A percentile compares a stretch with the other conserved stretches of the same genome.
phyloP scores from a whole-genome alignment of 2,113 vertebrate species.

The Odocoileus virginianus region DNA sequence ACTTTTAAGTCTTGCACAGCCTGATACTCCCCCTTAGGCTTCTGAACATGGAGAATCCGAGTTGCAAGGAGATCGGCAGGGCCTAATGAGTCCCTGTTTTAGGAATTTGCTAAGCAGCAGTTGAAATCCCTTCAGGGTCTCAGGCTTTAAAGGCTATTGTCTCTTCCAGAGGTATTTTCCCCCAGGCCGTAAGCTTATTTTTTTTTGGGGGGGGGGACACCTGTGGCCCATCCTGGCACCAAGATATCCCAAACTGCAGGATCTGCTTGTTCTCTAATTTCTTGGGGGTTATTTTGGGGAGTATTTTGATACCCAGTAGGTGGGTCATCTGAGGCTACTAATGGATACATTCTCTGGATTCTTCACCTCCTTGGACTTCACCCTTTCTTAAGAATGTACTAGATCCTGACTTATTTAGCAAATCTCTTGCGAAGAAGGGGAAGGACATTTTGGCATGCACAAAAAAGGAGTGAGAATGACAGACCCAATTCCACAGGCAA shows the following conservation, averaged over 20 bases:
- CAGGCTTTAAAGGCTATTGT: background rate
- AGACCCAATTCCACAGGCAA: background rate
- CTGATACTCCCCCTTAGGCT: background rate
- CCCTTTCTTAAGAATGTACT: background rate
- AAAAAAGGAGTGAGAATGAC: background rate
- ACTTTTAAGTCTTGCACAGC: background rate
- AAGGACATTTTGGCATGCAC: background rate
- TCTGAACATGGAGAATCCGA: background rate
- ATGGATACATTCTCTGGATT: background rate
- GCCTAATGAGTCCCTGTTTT: background rate
- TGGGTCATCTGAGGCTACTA: background rate
- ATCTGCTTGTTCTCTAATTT: background rate
- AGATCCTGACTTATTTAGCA: background rate
- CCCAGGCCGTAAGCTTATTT: background rate
- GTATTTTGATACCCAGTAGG: background rate
- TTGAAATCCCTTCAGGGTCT: background rate
- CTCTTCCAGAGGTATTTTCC: background rate
- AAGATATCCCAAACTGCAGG: background rate
- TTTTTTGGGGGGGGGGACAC: accelerated
- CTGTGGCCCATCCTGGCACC: background rate
- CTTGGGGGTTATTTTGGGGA: background rate
- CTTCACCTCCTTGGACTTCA: background rate
- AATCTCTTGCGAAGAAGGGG: background rate
- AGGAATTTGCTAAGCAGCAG: background rate
- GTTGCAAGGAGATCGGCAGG: background rate